Evolutionary conservation across 2,113 vertebrate genomes (phyloP).

Genomic region (Odontophorus gujanensis): DNA sequence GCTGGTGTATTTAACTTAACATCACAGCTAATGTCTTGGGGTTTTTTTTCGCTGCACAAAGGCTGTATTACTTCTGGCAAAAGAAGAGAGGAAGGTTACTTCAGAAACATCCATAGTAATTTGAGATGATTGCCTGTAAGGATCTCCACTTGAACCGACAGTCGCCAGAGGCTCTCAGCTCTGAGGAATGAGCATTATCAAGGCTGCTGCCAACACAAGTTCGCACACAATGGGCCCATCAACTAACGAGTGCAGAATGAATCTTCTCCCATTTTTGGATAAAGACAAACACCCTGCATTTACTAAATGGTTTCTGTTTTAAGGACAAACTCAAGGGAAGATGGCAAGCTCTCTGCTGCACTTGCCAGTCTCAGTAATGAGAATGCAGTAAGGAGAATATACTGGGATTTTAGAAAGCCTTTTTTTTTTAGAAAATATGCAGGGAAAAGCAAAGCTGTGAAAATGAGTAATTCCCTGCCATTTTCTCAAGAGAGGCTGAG

Average conservation of each 20-base stretch:
- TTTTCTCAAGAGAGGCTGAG: neutral
- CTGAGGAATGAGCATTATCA: neutral
- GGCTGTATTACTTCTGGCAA: neutral
- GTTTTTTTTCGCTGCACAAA: neutral
- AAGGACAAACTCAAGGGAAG: neutral
- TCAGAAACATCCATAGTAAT: neutral
- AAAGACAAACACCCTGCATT: neutral
- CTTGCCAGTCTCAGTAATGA: neutral
- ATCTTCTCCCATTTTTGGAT: neutral
- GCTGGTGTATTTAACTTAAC: neutral
- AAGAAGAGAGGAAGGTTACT: neutral
- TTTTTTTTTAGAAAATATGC: neutral
- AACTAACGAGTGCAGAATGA: conserved; percentile 16
- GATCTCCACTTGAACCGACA: neutral
- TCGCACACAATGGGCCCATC: neutral
- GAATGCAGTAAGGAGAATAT: neutral
- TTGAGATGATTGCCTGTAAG: neutral
- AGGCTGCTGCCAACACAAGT: neutral
- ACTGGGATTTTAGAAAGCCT: neutral
- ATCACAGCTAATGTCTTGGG: neutral
- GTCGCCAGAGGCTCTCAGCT: neutral
- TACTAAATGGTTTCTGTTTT: neutral
- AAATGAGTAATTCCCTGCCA: neutral
- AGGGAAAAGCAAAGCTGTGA: neutral
- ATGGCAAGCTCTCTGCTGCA: neutral